Evolutionary conservation across 2,113 vertebrate genomes (phyloP), one percentile per base, ranked within the genome.

Genomic region (Perca fluviatilis): DNA sequence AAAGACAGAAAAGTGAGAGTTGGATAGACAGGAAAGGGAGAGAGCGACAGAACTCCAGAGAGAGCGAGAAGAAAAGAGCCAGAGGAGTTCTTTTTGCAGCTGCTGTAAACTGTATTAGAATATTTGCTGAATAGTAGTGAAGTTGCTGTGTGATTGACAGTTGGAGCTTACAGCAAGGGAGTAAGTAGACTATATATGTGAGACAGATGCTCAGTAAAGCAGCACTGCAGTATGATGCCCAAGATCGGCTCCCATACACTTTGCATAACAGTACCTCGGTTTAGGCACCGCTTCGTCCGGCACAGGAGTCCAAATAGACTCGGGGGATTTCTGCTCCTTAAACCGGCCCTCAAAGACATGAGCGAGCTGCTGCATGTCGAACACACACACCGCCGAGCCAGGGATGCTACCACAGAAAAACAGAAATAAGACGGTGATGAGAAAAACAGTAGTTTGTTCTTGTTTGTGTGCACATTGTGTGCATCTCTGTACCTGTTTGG

Each of bases 271-370:
- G 76, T 94, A 99, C 98, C 98, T 96, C 1, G 98, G 98, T 89
- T 96, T 96, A 0, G 98, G 98, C 76, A 99, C 96, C 43, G 96
- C 90, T 21, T 99, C 98, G 73, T 99, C 98, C 0, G 98, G 96
- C 67, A 99, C 97, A 0, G 98, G 96, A 0, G 98, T 99, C 98
- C 98, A 99, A 93, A 99, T 97, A 74, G 98, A 98, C 79, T 99
- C 98, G 0, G 98, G 97, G 0, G 97, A 98, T 75, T 99, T 99
- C 92, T 99, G 98, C 92, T 99, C 98, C 16, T 98, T 97, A 91
- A 99, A 99, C 0, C 98, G 96, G 4, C 98, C 98, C 79, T 98
- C 97, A 0, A 99, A 99, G 74, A 96, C 97, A 0, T 95, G 95
- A 0, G 97, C 96, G 73, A 99, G 95, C 49, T 98, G 97, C 40